phyloP scores from a whole-genome alignment of 1,140 invertebrate species.

The Leptinotarsa undecemlineata region DNA sequence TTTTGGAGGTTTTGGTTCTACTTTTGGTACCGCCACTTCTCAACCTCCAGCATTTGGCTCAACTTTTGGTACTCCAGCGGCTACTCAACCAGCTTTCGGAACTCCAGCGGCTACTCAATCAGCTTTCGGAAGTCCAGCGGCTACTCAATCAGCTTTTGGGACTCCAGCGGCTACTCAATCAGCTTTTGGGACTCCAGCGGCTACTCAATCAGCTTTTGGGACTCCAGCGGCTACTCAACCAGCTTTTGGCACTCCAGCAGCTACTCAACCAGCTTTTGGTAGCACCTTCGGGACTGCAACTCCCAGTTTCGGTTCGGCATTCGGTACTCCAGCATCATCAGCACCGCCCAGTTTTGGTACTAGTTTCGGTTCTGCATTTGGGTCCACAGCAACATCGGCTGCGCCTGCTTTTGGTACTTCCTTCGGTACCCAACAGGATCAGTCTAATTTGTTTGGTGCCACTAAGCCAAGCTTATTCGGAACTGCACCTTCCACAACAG shows the following conservation, averaged over 20 bases:
- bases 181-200: conserved; percentile 36
- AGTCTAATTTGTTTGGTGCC: conserved; percentile 54
- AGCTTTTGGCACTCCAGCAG: conserved; percentile 32
- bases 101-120: conserved; percentile 37
- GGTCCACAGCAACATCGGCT: conserved; percentile 32
- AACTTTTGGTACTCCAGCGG: conserved; percentile 43
- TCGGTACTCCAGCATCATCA: conserved; percentile 55
- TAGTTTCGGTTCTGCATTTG: conserved; percentile 47
- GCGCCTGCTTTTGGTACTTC: conserved; percentile 48
- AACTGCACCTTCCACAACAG: conserved; percentile 51
- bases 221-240: conserved; percentile 34
- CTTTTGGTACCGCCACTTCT: conserved; percentile 22
- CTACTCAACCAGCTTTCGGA: conserved; percentile 32
- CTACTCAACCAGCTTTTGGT: conserved; percentile 33
- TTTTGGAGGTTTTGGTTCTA: conserved; percentile 26
- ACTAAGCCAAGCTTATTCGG: conserved; percentile 53
- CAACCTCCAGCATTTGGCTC: conserved; percentile 41
- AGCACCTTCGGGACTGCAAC: conserved; percentile 48
- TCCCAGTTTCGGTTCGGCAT: conserved; percentile 24
- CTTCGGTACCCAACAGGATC: conserved; percentile 51
- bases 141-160: conserved; percentile 32
- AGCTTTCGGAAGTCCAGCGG: conserved; percentile 35
- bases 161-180: conserved; percentile 37
- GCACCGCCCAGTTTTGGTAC: conserved; percentile 54
- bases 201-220: conserved; percentile 31